These are phyloP conservation scores for Lepus europaeus DNA, from an alignment of 2,113 vertebrate genomes.

Conservation along the genomic window DNA sequence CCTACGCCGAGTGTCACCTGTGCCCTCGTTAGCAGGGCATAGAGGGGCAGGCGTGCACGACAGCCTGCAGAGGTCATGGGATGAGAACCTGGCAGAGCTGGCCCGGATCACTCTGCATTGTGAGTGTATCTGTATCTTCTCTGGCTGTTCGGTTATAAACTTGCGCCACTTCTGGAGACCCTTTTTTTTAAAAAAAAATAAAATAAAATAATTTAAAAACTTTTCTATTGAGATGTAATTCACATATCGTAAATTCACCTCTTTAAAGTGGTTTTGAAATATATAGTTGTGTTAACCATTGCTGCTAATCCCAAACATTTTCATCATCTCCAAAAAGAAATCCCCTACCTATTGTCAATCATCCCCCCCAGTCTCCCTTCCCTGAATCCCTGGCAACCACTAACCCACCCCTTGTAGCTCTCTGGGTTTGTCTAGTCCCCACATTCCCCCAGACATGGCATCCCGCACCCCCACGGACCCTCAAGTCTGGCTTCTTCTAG, in stretches of 20 bases:
- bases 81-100: background rate
- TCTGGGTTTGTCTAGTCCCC: background rate
- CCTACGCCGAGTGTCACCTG: too few species aligned
- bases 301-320: conserved; percentile 18
- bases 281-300: background rate
- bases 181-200: background rate
- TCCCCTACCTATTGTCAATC: background rate
- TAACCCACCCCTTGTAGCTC: background rate
- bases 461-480: too few species aligned
- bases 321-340: background rate
- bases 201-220: background rate
- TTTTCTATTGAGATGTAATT: background rate
- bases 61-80: background rate
- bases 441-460: background rate
- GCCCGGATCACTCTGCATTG: background rate
- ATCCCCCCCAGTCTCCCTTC: too few species aligned
- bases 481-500: background rate
- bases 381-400: background rate
- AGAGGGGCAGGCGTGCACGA: too few species aligned
- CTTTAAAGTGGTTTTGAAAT: background rate
- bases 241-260: background rate
- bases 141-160: background rate
- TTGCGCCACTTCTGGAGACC: background rate
- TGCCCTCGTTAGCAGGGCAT: too few species aligned
- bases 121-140: background rate